Base-by-base conservation (phyloP, 2,888 invertebrate species). In the Pheosia gnoma region DNA sequence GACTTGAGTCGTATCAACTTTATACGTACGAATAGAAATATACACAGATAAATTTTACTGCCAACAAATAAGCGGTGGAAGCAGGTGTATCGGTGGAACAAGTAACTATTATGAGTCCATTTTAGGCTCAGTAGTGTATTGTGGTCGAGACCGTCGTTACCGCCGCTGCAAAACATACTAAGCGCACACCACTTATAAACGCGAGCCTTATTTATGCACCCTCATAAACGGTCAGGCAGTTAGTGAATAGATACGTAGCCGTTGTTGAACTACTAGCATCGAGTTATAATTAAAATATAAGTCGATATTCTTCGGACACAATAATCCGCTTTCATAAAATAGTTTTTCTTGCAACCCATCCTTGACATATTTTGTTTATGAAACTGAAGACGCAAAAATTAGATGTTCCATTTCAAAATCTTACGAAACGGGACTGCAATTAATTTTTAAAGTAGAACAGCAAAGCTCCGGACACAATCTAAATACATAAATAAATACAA, bases 41-140 rank as follows among this genome's bases (percentile, higher is more conserved):
- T 77, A 79, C 79, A 75, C 82, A 79, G 82, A 88, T 90, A 88
- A 86, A 87, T 84, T 77, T 76, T 10, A 83, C 81, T 77, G 82
- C 81, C 78, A 84, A 86, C 88, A 83, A 88, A 89, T 87, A 87
- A 83, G 87, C 89, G 79, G 78, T 79, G 78, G 77, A 68, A 83
- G 90, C 91, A 91, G 92, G 92, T 92, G 92, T 89, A 91, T 86
- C 82, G 86, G 79, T 81, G 82, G 81, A 91, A 91, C 92, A 83
- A 91, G 91, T 89, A 85, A 85, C 90, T 84, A 91, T 92, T 91
- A 90, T 87, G 89, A 89, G 85, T 86, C 91, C 92, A 91, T 93
- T 92, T 92, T 91, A 91, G 92, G 91, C 83, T 81, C 81, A 85
- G 75, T 85, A 88, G 85, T 86, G 89, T 87, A 87, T 88, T 89